These are phyloP conservation scores for Paralichthys olivaceus DNA, from an alignment of 2,113 vertebrate species.

Conservation along the genomic window DNA sequence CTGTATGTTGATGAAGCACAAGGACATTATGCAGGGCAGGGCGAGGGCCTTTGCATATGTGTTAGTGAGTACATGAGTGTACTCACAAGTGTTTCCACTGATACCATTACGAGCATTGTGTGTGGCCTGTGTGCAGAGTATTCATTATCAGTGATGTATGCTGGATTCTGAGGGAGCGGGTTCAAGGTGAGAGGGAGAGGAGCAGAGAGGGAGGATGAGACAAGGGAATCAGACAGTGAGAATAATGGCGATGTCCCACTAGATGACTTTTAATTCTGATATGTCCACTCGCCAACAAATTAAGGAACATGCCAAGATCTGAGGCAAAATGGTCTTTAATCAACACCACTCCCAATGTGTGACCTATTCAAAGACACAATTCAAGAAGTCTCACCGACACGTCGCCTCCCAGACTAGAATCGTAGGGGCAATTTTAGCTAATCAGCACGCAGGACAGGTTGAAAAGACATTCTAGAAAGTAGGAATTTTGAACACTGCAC, in stretches of 20 bases:
- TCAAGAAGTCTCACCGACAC: too few species aligned
- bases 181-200: slow-evolving; percentile 54
- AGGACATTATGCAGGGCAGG: slow-evolving; percentile 64
- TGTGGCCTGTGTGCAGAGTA: slow-evolving; percentile 42
- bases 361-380: too few species aligned
- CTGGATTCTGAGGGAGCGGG: slow-evolving; percentile 1
- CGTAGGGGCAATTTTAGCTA: too few species aligned
- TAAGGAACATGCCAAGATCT: too few species aligned
- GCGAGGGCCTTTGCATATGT: slow-evolving; percentile 16
- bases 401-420: too few species aligned
- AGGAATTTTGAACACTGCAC: too few species aligned
- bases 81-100: slow-evolving; percentile 39
- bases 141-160: slow-evolving; percentile 36
- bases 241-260: slow-evolving; percentile 24
- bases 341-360: too few species aligned
- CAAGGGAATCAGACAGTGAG: slow-evolving; percentile 27
- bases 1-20: slow-evolving; percentile 67
- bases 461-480: too few species aligned
- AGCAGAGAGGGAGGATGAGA: slow-evolving; percentile 31
- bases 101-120: slow-evolving; percentile 35
- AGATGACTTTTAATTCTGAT: not conserved
- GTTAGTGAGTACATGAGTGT: slow-evolving; percentile 39
- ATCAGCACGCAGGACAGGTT: too few species aligned
- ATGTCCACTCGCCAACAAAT: too few species aligned
- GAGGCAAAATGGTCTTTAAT: too few species aligned